Evolutionary conservation across 2,113 vertebrate genomes (phyloP), one percentile per base, ranked within the genome.

Genomic region (Amazona vittata): DNA sequence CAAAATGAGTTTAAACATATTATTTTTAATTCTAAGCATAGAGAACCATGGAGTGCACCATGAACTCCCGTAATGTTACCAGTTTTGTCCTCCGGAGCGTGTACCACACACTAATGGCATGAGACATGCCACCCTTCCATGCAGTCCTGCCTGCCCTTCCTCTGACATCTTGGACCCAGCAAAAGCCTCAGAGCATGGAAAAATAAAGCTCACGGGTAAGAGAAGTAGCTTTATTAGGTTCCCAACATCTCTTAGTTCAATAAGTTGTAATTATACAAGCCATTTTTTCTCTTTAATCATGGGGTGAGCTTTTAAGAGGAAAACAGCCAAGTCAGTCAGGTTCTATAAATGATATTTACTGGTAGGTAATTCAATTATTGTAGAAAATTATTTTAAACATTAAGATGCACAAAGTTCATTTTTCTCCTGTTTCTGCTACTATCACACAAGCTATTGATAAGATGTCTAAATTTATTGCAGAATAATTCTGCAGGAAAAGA

Each of bases 381-480:
- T 97, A 98, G 98, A 98, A 99, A 99, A 99, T 98, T 98, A 99
- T 99, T 99, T 99, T 98, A 99, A 99, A 99, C 98, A 98, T 98
- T 98, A 98, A 98, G 98, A 99, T 98, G 98, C 98, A 98, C 97
- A 98, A 98, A 98, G 98, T 98, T 99, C 98, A 98, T 98, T 98
- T 99, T 98, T 98, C 43, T 96, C 97, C 97, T 98, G 97, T 99
- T 99, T 98, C 99, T 99, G 98, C 96, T 98, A 98, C 99, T 99
- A 99, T 99, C 99, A 98, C 98, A 97, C 98, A 95, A 98, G 98
- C 99, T 99, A 99, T 99, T 99, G 99, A 99, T 99, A 99, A 99
- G 99, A 99, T 99, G 99, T 99, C 99, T 99, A 99, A 99, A 99
- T 99, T 99, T 99, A 99, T 99, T 99, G 99, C 99, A 98, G 99